Percentiles rank a stretch among this genome's conserved stretches.
Evolutionary conservation across 2,888 invertebrate species (phyloP).

Genomic region (Shargacucullia verbasci): DNA sequence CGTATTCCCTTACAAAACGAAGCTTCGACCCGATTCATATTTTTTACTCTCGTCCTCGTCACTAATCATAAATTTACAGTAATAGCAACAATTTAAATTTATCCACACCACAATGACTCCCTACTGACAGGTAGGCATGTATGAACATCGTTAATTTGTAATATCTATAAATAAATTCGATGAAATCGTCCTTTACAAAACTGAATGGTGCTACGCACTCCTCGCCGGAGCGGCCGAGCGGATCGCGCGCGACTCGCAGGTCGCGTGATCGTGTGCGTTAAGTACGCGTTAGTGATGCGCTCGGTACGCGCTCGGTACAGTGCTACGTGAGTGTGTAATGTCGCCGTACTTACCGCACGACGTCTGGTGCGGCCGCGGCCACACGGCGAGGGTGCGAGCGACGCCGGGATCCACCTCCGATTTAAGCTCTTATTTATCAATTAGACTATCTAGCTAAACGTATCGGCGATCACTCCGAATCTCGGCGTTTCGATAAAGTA

Average conservation of each 20-base stretch:
- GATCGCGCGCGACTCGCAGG: constrained; percentile 51
- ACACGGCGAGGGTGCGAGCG: constrained; percentile 66
- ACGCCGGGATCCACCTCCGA: constrained; percentile 77
- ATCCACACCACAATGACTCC: constrained; percentile 84
- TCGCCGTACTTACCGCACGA: constrained; percentile 74
- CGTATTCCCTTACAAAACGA: constrained; percentile 82
- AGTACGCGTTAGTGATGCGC: constrained; percentile 41
- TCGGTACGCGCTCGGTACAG: constrained; percentile 43
- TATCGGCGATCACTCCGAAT: constrained; percentile 78
- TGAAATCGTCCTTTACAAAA: constrained; percentile 86
- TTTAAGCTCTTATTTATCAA: constrained; percentile 83
- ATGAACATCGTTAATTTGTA: constrained; percentile 84
- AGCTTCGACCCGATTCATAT: constrained; percentile 85
- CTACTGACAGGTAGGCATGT: constrained; percentile 80
- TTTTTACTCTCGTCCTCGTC: constrained; percentile 81
- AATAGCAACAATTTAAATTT: constrained; percentile 86
- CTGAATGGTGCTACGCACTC: constrained; percentile 70
- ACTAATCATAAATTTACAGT: constrained; percentile 85
- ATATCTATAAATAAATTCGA: constrained; percentile 89
- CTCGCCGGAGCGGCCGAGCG: constrained; percentile 62
- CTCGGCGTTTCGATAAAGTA: constrained; percentile 76
- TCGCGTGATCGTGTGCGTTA: constrained; percentile 40
- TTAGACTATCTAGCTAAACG: constrained; percentile 84
- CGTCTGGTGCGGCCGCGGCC: constrained; percentile 58
- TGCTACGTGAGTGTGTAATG: constrained; percentile 58